Percentiles rank a stretch among this genome's conserved stretches.
Conservation (phyloP, 2,797 vertebrate genomes). For the Macroramphosus scolopax region DNA sequence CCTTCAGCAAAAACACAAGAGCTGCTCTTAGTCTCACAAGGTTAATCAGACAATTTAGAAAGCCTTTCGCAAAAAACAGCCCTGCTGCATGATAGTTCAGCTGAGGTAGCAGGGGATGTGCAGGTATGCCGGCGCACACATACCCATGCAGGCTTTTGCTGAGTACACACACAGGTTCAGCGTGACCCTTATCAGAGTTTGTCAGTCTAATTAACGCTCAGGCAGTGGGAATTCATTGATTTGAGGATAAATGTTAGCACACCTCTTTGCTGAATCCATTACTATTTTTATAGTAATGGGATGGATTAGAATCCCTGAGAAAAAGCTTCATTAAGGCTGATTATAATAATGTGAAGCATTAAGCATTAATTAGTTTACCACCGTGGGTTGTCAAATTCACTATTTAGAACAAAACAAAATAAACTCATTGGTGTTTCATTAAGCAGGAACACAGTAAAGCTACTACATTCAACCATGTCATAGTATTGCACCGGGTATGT, state of each 20-base stretch:
- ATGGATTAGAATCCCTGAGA: constrained; percentile 40
- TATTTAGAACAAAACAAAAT: constrained; percentile 43
- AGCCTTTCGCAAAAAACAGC: constrained; percentile 36
- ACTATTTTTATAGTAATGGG: constrained; percentile 70
- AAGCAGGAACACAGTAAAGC: background rate
- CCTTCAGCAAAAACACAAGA: constrained; percentile 59
- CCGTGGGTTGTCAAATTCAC: constrained; percentile 49
- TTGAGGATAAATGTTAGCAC: constrained; percentile 70
- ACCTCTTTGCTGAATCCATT: constrained; percentile 75
- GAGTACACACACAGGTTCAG: constrained; percentile 47
- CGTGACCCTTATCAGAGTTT: constrained; percentile 65
- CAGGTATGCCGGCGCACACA: constrained; percentile 4
- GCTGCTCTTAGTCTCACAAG: constrained; percentile 50
- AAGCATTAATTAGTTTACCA: constrained; percentile 66
- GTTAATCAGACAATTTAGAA: constrained; percentile 73
- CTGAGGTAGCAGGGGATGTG: constrained; percentile 30
- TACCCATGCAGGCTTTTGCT: constrained; percentile 23
- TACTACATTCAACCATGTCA: too few species aligned
- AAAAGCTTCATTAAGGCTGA: constrained; percentile 75
- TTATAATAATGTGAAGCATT: constrained; percentile 70
- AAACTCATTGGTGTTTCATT: constrained; percentile 7
- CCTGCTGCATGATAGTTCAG: constrained; percentile 26
- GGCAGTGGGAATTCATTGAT: constrained; percentile 74
- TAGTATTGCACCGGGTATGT: too few species aligned
- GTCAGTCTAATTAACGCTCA: constrained; percentile 71